These are phyloP conservation scores for Tichodroma muraria DNA, from an alignment of 2,113 vertebrate genomes.

Conservation along the genomic window DNA sequence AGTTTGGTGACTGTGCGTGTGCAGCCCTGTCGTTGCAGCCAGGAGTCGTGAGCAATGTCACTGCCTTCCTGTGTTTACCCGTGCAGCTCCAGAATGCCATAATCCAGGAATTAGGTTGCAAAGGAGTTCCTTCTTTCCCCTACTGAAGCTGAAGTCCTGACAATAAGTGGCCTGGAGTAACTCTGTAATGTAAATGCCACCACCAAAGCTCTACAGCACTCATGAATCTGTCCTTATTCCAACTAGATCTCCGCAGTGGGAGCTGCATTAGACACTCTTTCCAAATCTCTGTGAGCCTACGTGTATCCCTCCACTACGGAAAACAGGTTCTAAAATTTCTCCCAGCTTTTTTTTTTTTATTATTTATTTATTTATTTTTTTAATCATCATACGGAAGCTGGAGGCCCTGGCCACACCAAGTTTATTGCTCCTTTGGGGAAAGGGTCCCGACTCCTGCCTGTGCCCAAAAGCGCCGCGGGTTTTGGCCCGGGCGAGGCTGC, in stretches of 20 bases:
- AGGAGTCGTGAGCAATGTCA: background rate
- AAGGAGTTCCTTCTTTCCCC: background rate
- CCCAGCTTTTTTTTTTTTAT: background rate
- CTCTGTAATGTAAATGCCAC: background rate
- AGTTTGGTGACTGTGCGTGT: fast-evolving
- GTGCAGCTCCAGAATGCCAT: background rate
- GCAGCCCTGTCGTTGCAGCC: fast-evolving
- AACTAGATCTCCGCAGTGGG: background rate
- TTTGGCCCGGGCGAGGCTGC: background rate
- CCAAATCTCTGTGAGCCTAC: background rate
- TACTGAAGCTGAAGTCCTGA: background rate
- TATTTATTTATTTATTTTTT: no score
- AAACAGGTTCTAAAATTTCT: background rate
- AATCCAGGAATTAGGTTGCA: background rate
- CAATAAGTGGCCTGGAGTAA: background rate
- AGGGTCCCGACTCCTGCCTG: background rate
- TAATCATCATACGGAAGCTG: background rate
- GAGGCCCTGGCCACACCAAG: background rate
- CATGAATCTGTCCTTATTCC: background rate
- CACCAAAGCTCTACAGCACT: background rate
- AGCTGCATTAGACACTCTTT: background rate
- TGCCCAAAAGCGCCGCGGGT: fast-evolving
- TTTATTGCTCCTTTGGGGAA: background rate
- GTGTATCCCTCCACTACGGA: background rate
- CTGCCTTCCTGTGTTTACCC: background rate